phyloP scores from a whole-genome alignment of 2,888 invertebrate species.

The Aproaerema taeniolella region DNA sequence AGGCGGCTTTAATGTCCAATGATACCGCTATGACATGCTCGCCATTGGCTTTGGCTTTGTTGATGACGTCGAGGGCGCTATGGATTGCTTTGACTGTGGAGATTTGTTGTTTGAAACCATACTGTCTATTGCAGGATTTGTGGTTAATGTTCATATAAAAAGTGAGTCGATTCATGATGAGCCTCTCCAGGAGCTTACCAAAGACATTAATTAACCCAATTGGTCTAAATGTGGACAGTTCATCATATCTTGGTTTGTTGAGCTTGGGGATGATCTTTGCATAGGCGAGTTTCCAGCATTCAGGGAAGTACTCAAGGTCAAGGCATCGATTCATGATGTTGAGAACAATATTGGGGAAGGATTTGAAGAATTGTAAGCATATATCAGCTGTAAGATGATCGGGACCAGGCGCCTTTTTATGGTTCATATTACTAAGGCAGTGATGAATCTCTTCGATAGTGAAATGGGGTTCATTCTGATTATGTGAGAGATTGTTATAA shows the following conservation, averaged over 20 bases:
- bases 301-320: slow-evolving; percentile 11
- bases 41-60: neutral
- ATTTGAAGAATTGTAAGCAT: slow-evolving; percentile 7
- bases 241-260: slow-evolving; percentile 19
- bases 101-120: slow-evolving; percentile 20
- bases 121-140: slow-evolving; percentile 11
- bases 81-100: slow-evolving; percentile 16
- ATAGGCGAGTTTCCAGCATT: slow-evolving; percentile 16
- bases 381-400: slow-evolving; percentile 21
- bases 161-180: slow-evolving; percentile 14
- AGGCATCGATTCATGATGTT: slow-evolving; percentile 15
- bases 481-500: neutral
- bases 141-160: slow-evolving; percentile 2
- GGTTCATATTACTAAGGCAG: slow-evolving; percentile 15
- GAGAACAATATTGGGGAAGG: neutral
- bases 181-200: slow-evolving; percentile 23
- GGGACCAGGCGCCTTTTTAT: slow-evolving; percentile 20
- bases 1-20: slow-evolving; percentile 20
- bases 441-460: slow-evolving; percentile 13
- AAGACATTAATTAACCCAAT: slow-evolving; percentile 23
- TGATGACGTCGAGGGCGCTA: slow-evolving; percentile 10
- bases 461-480: slow-evolving; percentile 15
- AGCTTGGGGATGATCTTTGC: slow-evolving; percentile 27
- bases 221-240: slow-evolving; percentile 20
- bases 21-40: slow-evolving; percentile 15